Conservation (phyloP, 2,797 vertebrate species). For the Premnoplex brunnescens region DNA sequence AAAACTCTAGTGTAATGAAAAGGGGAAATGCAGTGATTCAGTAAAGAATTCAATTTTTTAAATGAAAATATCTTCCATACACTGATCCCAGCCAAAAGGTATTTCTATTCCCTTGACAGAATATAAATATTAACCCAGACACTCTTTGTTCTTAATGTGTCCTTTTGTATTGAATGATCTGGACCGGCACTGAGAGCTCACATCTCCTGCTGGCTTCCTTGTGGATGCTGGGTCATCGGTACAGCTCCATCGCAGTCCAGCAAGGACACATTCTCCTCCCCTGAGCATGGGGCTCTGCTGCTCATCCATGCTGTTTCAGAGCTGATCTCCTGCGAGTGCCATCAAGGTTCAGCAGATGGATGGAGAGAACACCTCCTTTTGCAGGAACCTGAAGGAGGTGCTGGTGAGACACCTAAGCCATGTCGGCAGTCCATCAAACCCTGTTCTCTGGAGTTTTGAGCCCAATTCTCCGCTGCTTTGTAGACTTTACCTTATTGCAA, state of each 20-base stretch:
- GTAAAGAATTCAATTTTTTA: not conserved
- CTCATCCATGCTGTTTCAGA: rapidly evolving
- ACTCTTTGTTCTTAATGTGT: constrained; percentile 18
- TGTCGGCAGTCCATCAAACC: not conserved
- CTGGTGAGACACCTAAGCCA: not conserved
- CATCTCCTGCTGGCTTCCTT: not conserved
- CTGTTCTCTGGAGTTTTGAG: rapidly evolving
- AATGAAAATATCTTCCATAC: constrained; percentile 16
- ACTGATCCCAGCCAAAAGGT: not conserved
- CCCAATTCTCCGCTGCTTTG: not conserved
- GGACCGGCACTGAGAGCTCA: not conserved
- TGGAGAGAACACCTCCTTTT: not conserved
- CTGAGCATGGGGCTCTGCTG: not conserved
- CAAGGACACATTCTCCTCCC: not conserved
- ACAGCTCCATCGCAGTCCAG: not conserved
- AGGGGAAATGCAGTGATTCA: not conserved
- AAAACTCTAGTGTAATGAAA: not conserved
- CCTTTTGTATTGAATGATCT: not conserved
- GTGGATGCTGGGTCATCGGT: not conserved
- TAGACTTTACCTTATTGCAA: not conserved
- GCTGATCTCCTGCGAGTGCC: not conserved
- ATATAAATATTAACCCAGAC: constrained; percentile 46
- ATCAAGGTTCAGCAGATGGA: not conserved
- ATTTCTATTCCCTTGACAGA: constrained; percentile 13
- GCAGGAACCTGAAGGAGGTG: not conserved